Base-by-base conservation (phyloP, 2,797 vertebrate species). In the Peromyscus attwateri region DNA sequence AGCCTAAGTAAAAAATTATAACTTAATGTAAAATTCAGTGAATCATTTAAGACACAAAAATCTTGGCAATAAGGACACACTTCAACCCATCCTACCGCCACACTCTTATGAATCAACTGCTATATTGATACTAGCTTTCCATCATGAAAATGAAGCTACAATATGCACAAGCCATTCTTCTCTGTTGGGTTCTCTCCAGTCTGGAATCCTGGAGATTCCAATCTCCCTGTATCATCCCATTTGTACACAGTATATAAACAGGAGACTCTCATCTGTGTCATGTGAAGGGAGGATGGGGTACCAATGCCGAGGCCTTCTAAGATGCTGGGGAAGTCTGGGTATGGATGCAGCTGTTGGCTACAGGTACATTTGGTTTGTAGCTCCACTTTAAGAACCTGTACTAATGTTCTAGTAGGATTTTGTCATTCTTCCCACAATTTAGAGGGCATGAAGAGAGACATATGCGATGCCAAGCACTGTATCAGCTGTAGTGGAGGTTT, bases 21-120 rank as follows among this genome's bases (percentile, higher is more conserved):
- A 90, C 87, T 94, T 60, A 81, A n/a, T 91, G 29, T 87, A 87
- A 96, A 94, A 92, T 92, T 23, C 46, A 81, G 64, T 37, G 71
- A 96, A 49, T 93, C 52, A 85, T 16, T 94, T 92, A 77, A 96
- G 40, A 34, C 71, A 89, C 49, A 93, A 96, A 97, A 94, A n/a
- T 94, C 77, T 94, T 92, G 87, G 66, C 71, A 93, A 49, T 31
- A 90, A 93, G 25, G 71, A 85, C 11, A 89, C 46, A 46, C 43
- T 92, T 84, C 73, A 73, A 68, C 29, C 82, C 71, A 95, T 84
- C 80, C 79, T 43, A 77, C 93, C 84, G 76, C 89, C 70, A 68
- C 25, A n/a, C 37, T 76, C 95, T 91, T 84, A 81, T 71, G 87
- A 87, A 84, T 84, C 92, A 91, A 5, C 19, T 60, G 75, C 52